Percentiles rank a stretch among this genome's conserved stretches.
Evolutionary conservation across 2,797 vertebrate genomes (phyloP).

Genomic region (Bothrops alternatus): DNA sequence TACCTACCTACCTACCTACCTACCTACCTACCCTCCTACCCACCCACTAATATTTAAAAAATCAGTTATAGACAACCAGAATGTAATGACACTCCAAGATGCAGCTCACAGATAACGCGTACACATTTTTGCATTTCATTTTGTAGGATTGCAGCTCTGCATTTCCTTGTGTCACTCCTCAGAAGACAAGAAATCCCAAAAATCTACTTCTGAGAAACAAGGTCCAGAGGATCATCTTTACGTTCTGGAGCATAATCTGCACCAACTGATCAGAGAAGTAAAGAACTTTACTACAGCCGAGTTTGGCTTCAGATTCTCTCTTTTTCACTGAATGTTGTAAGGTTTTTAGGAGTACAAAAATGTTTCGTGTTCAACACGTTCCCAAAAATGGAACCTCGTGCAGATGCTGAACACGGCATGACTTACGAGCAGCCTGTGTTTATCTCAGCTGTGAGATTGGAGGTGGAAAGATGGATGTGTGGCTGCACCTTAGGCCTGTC

Average conservation of each 20-base stretch:
- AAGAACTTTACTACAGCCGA: neutral
- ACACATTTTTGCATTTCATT: neutral
- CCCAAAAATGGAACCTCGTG: neutral
- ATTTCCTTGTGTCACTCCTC: constrained; percentile 95
- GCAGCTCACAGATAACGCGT: no score
- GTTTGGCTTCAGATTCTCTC: neutral
- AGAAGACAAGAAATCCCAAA: constrained; percentile 89
- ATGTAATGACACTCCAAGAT: neutral
- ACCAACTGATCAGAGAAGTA: constrained; percentile 98
- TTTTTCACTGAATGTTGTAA: neutral
- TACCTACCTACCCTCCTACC: neutral
- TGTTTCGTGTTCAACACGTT: neutral
- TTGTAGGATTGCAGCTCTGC: constrained; percentile 88
- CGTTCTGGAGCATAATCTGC: constrained; percentile 94
- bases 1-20: no score
- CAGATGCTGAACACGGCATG: neutral
- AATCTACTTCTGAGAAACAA: constrained; percentile 81
- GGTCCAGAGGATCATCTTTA: constrained; percentile 93
- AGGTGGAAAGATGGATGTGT: neutral
- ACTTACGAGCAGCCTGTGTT: neutral
- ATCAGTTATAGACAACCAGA: neutral
- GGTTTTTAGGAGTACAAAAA: neutral
- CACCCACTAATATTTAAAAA: neutral
- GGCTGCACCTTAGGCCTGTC: neutral
- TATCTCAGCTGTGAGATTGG: neutral